Conservation (phyloP, 2,113 vertebrate species). For the Salvelinus alpinus region DNA sequence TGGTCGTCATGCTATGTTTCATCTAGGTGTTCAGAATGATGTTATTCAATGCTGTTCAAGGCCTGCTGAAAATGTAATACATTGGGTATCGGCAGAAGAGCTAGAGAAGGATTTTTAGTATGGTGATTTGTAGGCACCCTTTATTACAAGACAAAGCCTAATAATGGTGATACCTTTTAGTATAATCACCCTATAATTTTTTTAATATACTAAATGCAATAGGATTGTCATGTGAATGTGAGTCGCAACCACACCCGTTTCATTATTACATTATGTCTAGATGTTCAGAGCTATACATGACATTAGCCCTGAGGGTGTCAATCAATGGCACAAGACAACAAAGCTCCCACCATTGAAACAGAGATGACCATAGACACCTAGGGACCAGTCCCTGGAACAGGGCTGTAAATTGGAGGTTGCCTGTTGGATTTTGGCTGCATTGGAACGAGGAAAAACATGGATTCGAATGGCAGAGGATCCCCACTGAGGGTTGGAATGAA, state of each 20-base stretch:
- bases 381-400: slow-evolving; percentile 39
- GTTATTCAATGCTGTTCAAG: slow-evolving; percentile 25
- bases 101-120: slow-evolving; percentile 3
- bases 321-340: slow-evolving; percentile 32
- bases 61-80: slow-evolving; percentile 12
- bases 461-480: slow-evolving; percentile 25
- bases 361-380: slow-evolving; percentile 49
- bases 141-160: not conserved
- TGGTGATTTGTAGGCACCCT: slow-evolving; percentile 33
- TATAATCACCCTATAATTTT: not conserved
- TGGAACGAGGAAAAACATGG: slow-evolving; percentile 53
- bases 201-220: not conserved
- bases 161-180: not conserved
- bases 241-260: slow-evolving; percentile 23
- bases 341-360: slow-evolving; percentile 36
- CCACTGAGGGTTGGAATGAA: not conserved
- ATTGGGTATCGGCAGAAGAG: slow-evolving; percentile 10
- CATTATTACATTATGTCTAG: slow-evolving; percentile 46
- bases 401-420: slow-evolving; percentile 31
- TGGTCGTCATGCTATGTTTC: not conserved
- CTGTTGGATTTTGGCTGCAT: slow-evolving; percentile 55
- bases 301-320: slow-evolving; percentile 45
- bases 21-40: not conserved
- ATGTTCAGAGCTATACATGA: slow-evolving; percentile 36
- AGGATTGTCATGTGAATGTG: slow-evolving; percentile 24